phyloP scores from a whole-genome alignment of 2,888 invertebrate genomes.

The Acleris cristana region DNA sequence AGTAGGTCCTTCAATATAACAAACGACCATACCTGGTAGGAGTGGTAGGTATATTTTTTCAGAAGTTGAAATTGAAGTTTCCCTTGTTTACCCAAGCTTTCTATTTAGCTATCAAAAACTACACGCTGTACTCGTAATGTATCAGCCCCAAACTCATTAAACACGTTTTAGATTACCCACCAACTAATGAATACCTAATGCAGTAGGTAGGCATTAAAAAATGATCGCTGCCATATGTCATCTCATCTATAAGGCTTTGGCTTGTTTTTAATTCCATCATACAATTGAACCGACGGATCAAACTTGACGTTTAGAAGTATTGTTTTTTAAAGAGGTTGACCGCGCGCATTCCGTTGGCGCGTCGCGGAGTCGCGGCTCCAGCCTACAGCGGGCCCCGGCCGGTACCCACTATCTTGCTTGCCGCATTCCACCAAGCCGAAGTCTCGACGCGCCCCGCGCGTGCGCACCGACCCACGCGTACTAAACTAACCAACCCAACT shows the following conservation, averaged over 20 bases:
- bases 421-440: slow-evolving; percentile 78
- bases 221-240: background rate
- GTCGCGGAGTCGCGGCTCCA: slow-evolving; percentile 50
- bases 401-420: slow-evolving; percentile 61
- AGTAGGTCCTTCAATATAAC: too few species aligned
- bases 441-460: slow-evolving; percentile 79
- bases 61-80: too few species aligned
- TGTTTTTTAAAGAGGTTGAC: slow-evolving; percentile 60
- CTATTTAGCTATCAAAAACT: too few species aligned
- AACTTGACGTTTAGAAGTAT: slow-evolving; percentile 14
- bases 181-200: too few species aligned
- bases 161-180: background rate
- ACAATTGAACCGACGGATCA: slow-evolving; percentile 19
- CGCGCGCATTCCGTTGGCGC: slow-evolving; percentile 62
- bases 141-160: background rate
- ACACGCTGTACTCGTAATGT: too few species aligned
- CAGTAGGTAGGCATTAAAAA: too few species aligned
- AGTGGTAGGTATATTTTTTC: too few species aligned
- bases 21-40: too few species aligned
- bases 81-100: too few species aligned
- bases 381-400: slow-evolving; percentile 66
- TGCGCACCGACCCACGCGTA: slow-evolving; percentile 90
- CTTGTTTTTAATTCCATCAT: background rate
- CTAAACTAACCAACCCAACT: slow-evolving; percentile 52
- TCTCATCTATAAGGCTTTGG: too few species aligned